These are phyloP conservation scores for Proisotoma minuta DNA, from an alignment of 2,888 invertebrate species.

Conservation along the genomic window DNA sequence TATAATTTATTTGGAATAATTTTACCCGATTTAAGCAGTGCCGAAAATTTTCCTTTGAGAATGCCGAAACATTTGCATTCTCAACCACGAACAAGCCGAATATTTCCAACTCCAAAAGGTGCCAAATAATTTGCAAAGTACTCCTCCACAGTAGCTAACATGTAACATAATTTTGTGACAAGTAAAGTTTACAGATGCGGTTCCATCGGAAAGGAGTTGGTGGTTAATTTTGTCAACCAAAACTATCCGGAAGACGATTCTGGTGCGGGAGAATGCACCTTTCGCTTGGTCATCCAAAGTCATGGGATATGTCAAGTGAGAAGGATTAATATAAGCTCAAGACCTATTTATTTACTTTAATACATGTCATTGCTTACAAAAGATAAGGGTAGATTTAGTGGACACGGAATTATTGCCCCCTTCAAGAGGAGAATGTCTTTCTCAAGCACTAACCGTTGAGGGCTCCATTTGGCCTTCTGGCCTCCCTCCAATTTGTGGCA, in stretches of 20 bases:
- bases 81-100: neutral
- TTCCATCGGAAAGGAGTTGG: conserved; percentile 42
- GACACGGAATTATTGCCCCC: conserved; percentile 47
- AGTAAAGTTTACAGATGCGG: conserved; percentile 45
- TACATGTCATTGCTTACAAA: neutral
- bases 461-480: conserved; percentile 47
- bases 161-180: too few species aligned
- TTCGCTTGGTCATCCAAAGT: conserved; percentile 39
- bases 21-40: too few species aligned
- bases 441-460: conserved; percentile 46
- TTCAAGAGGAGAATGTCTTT: conserved; percentile 45
- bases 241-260: conserved; percentile 44
- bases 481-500: conserved; percentile 46
- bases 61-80: neutral
- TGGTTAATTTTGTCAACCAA: conserved; percentile 45
- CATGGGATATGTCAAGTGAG: conserved; percentile 46
- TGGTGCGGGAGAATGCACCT: conserved; percentile 39
- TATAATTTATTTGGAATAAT: too few species aligned
- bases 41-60: too few species aligned
- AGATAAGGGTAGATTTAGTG: conserved; percentile 48
- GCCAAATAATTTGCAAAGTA: neutral
- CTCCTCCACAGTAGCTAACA: too few species aligned
- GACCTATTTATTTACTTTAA: too few species aligned
- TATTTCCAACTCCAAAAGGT: conserved; percentile 37
- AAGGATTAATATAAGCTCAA: neutral